phyloP scores from a whole-genome alignment of 2,888 invertebrate genomes.

The Tetragonisca angustula region DNA sequence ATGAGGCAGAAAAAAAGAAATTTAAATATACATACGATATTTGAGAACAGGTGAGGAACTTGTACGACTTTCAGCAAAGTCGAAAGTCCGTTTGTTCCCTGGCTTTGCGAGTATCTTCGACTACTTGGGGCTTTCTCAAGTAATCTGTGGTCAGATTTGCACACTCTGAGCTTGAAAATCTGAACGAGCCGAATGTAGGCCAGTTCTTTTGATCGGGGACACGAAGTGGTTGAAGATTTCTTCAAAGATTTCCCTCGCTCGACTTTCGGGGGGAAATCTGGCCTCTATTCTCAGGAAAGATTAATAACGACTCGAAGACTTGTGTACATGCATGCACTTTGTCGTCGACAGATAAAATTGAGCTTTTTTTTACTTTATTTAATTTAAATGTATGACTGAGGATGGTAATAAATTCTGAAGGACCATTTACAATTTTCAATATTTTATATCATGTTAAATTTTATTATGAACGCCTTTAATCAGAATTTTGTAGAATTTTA shows the following conservation, averaged over 20 bases:
- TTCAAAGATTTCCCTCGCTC: slow-evolving; percentile 4
- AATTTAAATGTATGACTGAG: no score
- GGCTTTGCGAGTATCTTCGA: background rate
- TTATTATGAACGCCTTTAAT: no score
- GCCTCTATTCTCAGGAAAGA: background rate
- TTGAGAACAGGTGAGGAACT: no score
- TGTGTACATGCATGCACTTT: no score
- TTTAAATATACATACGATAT: no score
- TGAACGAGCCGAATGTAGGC: slow-evolving; percentile 51
- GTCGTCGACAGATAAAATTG: background rate
- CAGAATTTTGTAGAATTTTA: no score
- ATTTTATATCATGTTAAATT: no score
- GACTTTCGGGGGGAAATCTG: background rate
- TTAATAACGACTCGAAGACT: background rate
- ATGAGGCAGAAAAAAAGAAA: no score
- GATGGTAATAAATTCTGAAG: no score
- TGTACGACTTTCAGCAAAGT: no score
- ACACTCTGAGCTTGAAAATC: slow-evolving; percentile 41
- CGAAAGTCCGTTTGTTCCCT: background rate
- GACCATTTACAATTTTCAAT: no score
- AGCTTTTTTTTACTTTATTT: background rate
- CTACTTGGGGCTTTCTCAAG: background rate
- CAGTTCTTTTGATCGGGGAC: slow-evolving; percentile 31
- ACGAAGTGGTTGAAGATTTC: background rate
- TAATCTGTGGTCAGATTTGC: slow-evolving; percentile 33